Conservation (phyloP, 2,797 vertebrate genomes). For the Oreochromis mossambicus region DNA sequence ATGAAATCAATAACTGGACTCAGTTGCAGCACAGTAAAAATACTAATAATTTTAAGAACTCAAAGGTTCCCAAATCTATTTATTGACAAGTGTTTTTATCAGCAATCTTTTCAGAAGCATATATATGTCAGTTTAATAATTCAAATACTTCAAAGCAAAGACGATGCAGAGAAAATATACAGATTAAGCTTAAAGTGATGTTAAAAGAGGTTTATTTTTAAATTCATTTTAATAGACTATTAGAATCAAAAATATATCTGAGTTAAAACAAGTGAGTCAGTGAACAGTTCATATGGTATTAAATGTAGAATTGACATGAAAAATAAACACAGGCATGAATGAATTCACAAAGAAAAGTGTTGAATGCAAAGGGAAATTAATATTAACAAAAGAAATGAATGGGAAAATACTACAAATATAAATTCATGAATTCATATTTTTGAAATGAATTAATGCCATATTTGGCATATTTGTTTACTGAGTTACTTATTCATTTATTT, state of each 20-base stretch:
- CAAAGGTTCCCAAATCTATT: not conserved
- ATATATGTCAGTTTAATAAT: not conserved
- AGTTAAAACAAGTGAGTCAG: not conserved
- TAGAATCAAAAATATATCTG: not conserved
- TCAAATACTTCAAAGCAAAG: not conserved
- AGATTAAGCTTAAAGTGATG: not conserved
- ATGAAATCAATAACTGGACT: conserved; percentile 11
- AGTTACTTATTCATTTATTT: not conserved
- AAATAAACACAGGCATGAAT: not conserved
- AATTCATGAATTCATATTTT: not conserved
- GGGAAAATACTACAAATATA: not conserved
- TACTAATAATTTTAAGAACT: not conserved
- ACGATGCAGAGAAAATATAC: not conserved
- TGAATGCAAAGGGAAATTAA: fast-evolving
- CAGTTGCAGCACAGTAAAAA: not conserved
- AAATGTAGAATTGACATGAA: not conserved
- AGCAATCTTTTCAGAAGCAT: not conserved
- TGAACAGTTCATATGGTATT: not conserved
- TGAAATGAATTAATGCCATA: not conserved
- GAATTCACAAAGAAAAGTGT: not conserved
- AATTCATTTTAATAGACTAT: not conserved
- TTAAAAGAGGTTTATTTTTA: not conserved
- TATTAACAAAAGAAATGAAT: not conserved
- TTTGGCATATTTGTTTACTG: not conserved
- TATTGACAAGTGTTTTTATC: not conserved